Evolutionary conservation across 2,797 vertebrate species (phyloP).

Genomic region (Lutjanus argentimaculatus): DNA sequence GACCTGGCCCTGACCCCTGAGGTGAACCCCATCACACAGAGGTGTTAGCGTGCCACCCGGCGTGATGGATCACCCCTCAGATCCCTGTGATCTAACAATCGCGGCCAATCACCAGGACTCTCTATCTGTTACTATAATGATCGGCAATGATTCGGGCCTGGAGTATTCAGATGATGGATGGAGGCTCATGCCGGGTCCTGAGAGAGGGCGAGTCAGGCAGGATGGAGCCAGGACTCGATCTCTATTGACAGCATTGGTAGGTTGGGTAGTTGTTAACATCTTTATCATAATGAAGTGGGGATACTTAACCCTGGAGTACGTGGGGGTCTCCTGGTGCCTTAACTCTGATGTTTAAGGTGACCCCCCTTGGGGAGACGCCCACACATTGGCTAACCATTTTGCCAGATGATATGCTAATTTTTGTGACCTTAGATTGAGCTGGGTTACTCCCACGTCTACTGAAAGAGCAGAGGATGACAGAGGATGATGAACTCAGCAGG

Average conservation of each 20-base stretch:
- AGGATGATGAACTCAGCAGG: constrained; percentile 64
- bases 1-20: constrained; percentile 82
- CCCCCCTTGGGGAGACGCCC: constrained; percentile 84
- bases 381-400: constrained; percentile 83
- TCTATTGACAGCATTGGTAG: constrained; percentile 79
- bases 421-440: constrained; percentile 82
- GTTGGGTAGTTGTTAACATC: constrained; percentile 82
- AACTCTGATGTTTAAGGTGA: constrained; percentile 85
- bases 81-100: constrained; percentile 83
- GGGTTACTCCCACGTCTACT: constrained; percentile 76
- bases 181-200: constrained; percentile 74
- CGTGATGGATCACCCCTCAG: constrained; percentile 87
- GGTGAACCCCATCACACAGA: constrained; percentile 84
- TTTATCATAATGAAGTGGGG: constrained; percentile 89
- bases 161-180: constrained; percentile 89
- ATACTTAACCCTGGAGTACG: constrained; percentile 85
- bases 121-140: constrained; percentile 85
- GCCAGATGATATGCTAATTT: constrained; percentile 88
- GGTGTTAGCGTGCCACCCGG: constrained; percentile 84
- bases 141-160: constrained; percentile 85
- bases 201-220: constrained; percentile 70
- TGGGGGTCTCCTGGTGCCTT: constrained; percentile 74
- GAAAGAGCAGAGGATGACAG: constrained; percentile 40
- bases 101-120: constrained; percentile 79
- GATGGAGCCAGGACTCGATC: constrained; percentile 57